Percentiles rank a stretch among this genome's conserved stretches.
Evolutionary conservation across 1,140 invertebrate genomes (phyloP).

Genomic region (Chironomus tepperi): DNA sequence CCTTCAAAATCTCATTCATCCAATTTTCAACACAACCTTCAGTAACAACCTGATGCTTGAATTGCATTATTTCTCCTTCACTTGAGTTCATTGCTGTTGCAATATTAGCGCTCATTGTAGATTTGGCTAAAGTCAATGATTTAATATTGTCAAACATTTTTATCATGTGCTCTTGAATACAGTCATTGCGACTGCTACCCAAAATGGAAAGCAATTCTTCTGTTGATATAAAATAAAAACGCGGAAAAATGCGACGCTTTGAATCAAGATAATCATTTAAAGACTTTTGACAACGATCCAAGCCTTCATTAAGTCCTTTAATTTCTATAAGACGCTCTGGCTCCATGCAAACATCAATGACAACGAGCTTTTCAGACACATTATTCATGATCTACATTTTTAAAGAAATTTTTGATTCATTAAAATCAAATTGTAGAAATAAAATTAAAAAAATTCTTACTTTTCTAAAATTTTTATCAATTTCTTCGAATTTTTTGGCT

Average conservation of each 20-base stretch:
- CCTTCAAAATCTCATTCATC: conserved; percentile 74
- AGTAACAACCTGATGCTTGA: conserved; percentile 48
- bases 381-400: conserved; percentile 66
- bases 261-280: conserved; percentile 81
- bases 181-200: conserved; percentile 67
- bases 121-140: conserved; percentile 54
- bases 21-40: conserved; percentile 76
- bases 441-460: conserved; percentile 43
- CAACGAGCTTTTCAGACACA: conserved; percentile 63
- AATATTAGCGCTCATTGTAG: conserved; percentile 50
- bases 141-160: conserved; percentile 93
- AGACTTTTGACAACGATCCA: conserved; percentile 86
- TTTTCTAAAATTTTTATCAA: conserved; percentile 69
- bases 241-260: conserved; percentile 75
- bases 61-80: conserved; percentile 82
- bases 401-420: neutral
- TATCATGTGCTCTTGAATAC: conserved; percentile 84
- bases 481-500: conserved; percentile 79
- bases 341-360: conserved; percentile 65
- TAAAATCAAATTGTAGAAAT: neutral
- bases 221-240: conserved; percentile 90
- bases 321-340: conserved; percentile 66
- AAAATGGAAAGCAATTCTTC: conserved; percentile 83
- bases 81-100: conserved; percentile 74
- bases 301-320: conserved; percentile 54